Base-by-base conservation (phyloP, 2,797 vertebrate genomes). In the Sternarchorhynchus goeldii region DNA sequence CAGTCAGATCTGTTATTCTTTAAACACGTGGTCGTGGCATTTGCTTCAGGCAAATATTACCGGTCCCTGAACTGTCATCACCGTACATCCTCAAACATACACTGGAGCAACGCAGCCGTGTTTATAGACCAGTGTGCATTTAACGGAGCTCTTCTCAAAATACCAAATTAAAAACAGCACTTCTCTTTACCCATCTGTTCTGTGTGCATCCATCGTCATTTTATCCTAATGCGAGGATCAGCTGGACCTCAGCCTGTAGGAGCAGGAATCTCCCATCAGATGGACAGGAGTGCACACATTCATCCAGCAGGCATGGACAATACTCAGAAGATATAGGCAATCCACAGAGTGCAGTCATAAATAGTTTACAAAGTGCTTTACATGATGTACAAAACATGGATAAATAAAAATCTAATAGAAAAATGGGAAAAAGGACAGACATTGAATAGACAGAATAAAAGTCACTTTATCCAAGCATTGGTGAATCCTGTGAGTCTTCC, bases 81-180 rank as follows among this genome's bases (percentile, higher is more conserved):
- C 29, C 32, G 77, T 79, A 80, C 82, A 76, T 81, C 80, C 73
- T 85, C 84, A 80, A 78, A 77, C 65, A 58, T 81, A 76, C 69
- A 55, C 58, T 64, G 2, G 41, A 16, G 21, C 5, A 39, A 36
- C 5, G n/a, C 16, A 36, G 62, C 32, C 29, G 62, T 36, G 62
- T 64, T 64, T 64, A 64, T 64, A 64, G 31, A 18, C 12, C 31
- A 64, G 31, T 21, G 6, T n/a, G 17, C 10, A 16, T 64, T 34
- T 64, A 36, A 64, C 36, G 32, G 62, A 32, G 29, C 6, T 21
- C 5, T 34, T 45, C 57, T 62, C n/a, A 17, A 18, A 60, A 60
- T 31, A 45, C 56, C 31, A 17, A 8, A 29, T 56, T 56, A 36
- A 56, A 56, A 64, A 18, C 21, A 16, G 20, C 31, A 3, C 4